Evolutionary conservation across 1,140 invertebrate species (phyloP).

Genomic region (Melanaphis sacchari): DNA sequence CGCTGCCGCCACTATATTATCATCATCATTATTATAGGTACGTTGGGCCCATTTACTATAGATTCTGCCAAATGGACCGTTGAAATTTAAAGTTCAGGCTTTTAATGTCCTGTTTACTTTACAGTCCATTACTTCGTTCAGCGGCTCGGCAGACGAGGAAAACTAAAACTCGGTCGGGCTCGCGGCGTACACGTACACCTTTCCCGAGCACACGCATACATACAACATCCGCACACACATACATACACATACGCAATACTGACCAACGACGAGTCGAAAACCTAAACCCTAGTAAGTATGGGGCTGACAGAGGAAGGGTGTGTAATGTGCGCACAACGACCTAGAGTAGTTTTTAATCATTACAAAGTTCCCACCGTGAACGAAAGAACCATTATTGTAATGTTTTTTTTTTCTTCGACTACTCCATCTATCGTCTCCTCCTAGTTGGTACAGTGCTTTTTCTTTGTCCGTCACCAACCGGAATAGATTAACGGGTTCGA

Average conservation of each 20-base stretch:
- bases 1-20: background rate
- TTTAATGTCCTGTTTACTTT: slow-evolving; percentile 56
- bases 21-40: background rate
- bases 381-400: slow-evolving; percentile 30
- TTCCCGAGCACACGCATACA: background rate
- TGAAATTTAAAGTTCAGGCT: slow-evolving; percentile 49
- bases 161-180: slow-evolving; percentile 18
- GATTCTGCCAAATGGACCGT: slow-evolving; percentile 52
- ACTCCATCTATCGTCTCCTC: too few species aligned
- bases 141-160: background rate
- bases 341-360: slow-evolving; percentile 54
- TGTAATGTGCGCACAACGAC: slow-evolving; percentile 32
- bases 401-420: background rate
- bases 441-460: too few species aligned
- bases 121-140: slow-evolving; percentile 51
- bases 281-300: background rate
- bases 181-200: background rate
- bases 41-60: slow-evolving; percentile 24
- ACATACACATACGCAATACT: background rate
- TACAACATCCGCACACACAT: background rate
- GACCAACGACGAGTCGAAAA: background rate
- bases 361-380: background rate
- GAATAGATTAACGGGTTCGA: slow-evolving; percentile 18
- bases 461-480: background rate
- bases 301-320: background rate